These are phyloP conservation scores for Aptenodytes patagonicus DNA, from an alignment of 2,113 vertebrate genomes.

Conservation along the genomic window DNA sequence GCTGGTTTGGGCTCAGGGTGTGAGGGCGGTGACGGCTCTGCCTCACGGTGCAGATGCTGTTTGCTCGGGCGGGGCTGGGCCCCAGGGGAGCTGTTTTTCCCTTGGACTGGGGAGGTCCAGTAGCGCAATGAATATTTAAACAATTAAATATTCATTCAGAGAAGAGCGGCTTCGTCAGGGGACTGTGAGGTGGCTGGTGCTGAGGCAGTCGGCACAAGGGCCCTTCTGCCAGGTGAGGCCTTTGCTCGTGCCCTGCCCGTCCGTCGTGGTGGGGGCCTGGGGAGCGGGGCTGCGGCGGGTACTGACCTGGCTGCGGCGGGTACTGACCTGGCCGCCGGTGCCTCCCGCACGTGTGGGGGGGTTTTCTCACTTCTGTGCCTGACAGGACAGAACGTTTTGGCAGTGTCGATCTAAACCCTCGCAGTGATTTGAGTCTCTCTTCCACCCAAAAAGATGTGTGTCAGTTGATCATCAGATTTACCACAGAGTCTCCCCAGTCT, in stretches of 20 bases:
- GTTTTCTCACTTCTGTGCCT: too few relatives aligned
- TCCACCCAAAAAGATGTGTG: fast-evolving
- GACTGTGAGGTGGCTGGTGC: background rate
- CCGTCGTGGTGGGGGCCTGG: too few relatives aligned
- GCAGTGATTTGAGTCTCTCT: background rate
- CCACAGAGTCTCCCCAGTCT: fast-evolving
- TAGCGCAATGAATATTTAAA: background rate
- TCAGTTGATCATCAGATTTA: fast-evolving
- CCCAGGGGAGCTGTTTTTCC: background rate
- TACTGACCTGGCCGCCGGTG: fast-evolving
- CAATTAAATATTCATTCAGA: background rate
- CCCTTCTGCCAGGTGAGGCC: background rate
- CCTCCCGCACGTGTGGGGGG: fast-evolving
- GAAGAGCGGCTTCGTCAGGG: background rate
- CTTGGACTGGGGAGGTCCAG: background rate
- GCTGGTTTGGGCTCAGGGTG: background rate
- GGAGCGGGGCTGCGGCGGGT: too few relatives aligned
- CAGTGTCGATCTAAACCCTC: fast-evolving
- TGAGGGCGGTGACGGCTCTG: background rate
- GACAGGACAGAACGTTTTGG: background rate
- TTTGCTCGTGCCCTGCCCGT: background rate
- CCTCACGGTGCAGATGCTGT: fast-evolving
- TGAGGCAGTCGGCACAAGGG: background rate
- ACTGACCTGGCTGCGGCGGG: too few relatives aligned
- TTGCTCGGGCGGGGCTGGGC: background rate